Percentiles rank a stretch among this genome's conserved stretches.
Evolutionary conservation across 2,113 vertebrate species (phyloP).

Genomic region (Aix galericulata): DNA sequence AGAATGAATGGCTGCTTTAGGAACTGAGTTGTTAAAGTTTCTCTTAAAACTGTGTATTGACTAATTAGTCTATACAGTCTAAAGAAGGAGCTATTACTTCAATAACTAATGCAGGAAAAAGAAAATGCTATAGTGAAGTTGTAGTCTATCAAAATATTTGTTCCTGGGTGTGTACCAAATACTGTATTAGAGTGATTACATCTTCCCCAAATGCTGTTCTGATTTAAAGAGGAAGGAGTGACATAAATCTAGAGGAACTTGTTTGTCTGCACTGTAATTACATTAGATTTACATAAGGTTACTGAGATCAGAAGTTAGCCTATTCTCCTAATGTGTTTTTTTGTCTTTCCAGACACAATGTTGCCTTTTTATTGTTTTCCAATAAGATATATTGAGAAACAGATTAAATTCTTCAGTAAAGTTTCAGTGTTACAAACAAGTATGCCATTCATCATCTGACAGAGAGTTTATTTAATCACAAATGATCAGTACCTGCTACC

Average conservation of each 20-base stretch:
- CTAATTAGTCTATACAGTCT: not conserved
- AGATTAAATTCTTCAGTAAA: not conserved
- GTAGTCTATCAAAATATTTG: not conserved
- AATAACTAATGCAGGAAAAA: not conserved
- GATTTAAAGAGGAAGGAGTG: not conserved
- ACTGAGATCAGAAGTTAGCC: not conserved
- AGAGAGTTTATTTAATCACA: not conserved
- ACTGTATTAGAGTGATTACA: not conserved
- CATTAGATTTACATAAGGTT: not conserved
- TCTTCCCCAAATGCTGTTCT: not conserved
- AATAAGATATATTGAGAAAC: not conserved
- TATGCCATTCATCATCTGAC: not conserved
- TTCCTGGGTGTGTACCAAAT: not conserved
- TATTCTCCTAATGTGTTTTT: not conserved
- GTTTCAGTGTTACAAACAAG: not conserved
- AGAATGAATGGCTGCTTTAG: not conserved
- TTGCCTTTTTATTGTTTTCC: not conserved
- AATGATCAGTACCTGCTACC: not conserved
- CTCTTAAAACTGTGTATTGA: not conserved
- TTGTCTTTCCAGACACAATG: not conserved
- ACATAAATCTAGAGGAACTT: not conserved
- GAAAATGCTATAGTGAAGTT: not conserved
- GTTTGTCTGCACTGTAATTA: not conserved
- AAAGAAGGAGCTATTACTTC: not conserved
- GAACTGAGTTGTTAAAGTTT: not conserved